Evolutionary conservation across 2,888 invertebrate species (phyloP).

Genomic region (Hydrotaea diabolus): DNA sequence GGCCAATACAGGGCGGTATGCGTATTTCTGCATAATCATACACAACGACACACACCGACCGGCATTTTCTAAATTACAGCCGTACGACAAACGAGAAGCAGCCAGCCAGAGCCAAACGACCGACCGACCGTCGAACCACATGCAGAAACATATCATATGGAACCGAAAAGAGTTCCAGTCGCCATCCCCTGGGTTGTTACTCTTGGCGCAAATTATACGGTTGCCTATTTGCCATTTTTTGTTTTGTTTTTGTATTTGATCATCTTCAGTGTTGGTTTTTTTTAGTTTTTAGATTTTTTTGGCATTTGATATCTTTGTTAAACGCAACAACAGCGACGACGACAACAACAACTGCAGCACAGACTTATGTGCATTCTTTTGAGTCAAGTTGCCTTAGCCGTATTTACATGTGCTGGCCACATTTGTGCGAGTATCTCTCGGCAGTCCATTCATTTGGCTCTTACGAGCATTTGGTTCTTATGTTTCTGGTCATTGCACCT

Average conservation of each 20-base stretch:
- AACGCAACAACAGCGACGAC: constrained; percentile 37
- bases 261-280: constrained; percentile 47
- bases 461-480: constrained; percentile 33
- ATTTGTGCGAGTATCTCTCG: constrained; percentile 22
- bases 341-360: background rate
- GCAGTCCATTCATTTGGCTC: constrained; percentile 24
- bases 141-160: constrained; percentile 33
- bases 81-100: constrained; percentile 42
- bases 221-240: constrained; percentile 53
- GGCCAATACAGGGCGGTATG: constrained; percentile 1
- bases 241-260: constrained; percentile 51
- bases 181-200: constrained; percentile 53
- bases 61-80: background rate
- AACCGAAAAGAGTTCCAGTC: constrained; percentile 26
- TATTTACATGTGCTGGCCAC: constrained; percentile 41
- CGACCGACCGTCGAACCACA: constrained; percentile 15
- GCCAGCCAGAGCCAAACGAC: background rate
- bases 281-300: constrained; percentile 48
- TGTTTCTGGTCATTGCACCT: constrained; percentile 62
- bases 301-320: constrained; percentile 68
- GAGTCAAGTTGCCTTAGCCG: constrained; percentile 19
- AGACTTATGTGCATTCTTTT: constrained; percentile 32
- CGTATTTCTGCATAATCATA: constrained; percentile 51
- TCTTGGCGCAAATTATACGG: constrained; percentile 56
- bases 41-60: constrained; percentile 21